Conservation (phyloP, 1,140 invertebrate species). For the Vanessa atalanta region DNA sequence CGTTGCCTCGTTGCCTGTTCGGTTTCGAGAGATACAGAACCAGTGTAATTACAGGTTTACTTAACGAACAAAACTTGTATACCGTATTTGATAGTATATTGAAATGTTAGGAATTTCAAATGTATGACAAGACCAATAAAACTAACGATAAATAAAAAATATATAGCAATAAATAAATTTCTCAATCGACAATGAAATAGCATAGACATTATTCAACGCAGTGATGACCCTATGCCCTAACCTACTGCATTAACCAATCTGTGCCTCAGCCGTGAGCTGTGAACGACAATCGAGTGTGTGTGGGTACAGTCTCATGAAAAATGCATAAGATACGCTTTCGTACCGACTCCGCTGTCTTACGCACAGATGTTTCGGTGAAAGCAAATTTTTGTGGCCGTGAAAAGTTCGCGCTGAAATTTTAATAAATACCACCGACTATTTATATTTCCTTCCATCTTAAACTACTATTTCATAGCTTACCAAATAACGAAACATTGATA, state of each 20-base stretch:
- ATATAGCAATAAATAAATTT: no score
- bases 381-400: constrained; percentile 65
- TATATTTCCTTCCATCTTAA: neutral
- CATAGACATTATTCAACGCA: no score
- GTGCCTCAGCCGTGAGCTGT: constrained; percentile 40
- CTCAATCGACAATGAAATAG: no score
- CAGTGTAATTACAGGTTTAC: no score
- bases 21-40: no score
- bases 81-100: no score
- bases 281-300: constrained; percentile 34
- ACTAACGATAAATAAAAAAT: no score
- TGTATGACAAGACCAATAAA: no score
- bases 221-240: constrained; percentile 10
- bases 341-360: constrained; percentile 44
- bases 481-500: neutral
- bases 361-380: constrained; percentile 65
- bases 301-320: constrained; percentile 77
- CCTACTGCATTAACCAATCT: constrained; percentile 21
- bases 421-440: constrained; percentile 11
- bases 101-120: no score
- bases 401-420: constrained; percentile 43
- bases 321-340: constrained; percentile 80
- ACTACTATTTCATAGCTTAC: no score
- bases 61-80: no score
- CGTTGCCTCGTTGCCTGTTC: no score